Conservation (phyloP, 1,140 invertebrate species). For the Dinoponera quadriceps region DNA sequence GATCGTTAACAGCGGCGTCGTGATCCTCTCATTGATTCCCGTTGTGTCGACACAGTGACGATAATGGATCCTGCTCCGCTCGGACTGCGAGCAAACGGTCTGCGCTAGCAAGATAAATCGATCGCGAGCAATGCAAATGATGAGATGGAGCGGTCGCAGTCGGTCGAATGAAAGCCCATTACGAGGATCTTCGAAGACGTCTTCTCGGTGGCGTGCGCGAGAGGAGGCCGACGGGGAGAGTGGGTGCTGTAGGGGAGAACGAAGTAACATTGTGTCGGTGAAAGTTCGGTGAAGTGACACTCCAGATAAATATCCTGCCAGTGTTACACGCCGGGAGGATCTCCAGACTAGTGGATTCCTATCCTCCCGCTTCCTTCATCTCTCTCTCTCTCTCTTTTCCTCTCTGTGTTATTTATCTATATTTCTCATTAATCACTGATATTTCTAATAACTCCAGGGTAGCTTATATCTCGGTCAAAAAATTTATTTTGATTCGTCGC, state of each 20-base stretch:
- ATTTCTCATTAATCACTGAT: neutral
- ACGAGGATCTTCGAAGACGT: slow-evolving; percentile 61
- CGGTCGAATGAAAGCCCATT: slow-evolving; percentile 67
- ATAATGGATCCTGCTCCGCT: slow-evolving; percentile 40
- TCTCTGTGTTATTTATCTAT: neutral
- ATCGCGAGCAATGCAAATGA: slow-evolving; percentile 74
- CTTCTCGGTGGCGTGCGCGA: slow-evolving; percentile 53
- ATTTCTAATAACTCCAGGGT: slow-evolving; percentile 13
- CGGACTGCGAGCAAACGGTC: slow-evolving; percentile 25
- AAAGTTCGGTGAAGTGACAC: slow-evolving; percentile 78
- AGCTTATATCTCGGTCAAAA: no score
- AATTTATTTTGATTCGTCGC: no score
- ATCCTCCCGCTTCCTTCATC: neutral
- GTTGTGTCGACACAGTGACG: slow-evolving; percentile 30
- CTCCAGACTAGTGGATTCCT: neutral
- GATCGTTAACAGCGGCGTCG: neutral
- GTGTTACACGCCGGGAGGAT: slow-evolving; percentile 63
- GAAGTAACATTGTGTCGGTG: slow-evolving; percentile 73
- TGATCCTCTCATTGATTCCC: slow-evolving; percentile 20
- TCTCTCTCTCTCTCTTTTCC: neutral
- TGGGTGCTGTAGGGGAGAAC: slow-evolving; percentile 42
- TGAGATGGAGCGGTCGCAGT: slow-evolving; percentile 36
- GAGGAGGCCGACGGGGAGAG: slow-evolving; percentile 31
- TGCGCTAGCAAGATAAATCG: slow-evolving; percentile 66
- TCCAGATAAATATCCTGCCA: slow-evolving; percentile 79